Evolutionary conservation across 2,888 invertebrate species (phyloP), one percentile per base, ranked within the genome.

Genomic region (Trypoxylon attenuatum): DNA sequence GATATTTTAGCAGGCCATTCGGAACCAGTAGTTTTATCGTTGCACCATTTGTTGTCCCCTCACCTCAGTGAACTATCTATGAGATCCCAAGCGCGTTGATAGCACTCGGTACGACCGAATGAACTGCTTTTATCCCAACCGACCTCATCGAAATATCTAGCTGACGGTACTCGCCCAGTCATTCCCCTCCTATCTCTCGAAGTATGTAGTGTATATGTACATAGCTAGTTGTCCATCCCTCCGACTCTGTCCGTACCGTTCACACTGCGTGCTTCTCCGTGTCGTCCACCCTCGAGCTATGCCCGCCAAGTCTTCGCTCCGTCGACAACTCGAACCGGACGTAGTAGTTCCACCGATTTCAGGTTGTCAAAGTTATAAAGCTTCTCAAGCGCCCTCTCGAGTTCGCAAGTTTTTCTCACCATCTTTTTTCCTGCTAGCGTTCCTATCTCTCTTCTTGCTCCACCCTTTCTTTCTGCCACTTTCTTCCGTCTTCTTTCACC

Each of bases 281-380:
- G 41, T 25, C 27, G 18, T 51, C 41, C 13, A 15, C 43, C 52
- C 53, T 45, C 41, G 49, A 29, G 23, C 22, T 45, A 16, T n/a
- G 16, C 53, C 43, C 60, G 67, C 43, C 46, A 41, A n/a, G n/a
- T n/a, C n/a, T n/a, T n/a, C n/a, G n/a, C n/a, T n/a, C n/a, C n/a
- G n/a, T n/a, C n/a, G n/a, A n/a, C n/a, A n/a, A n/a, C n/a, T n/a
- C n/a, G n/a, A n/a, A 54, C 55, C 56, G 64, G 56, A 67, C 73
- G 64, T 51, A 67, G 71, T 73, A 71, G 74, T 73, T 73, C 73
- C 60, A 74, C 66, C 78, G 76, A 80, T 79, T 80, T 80, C 73
- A 80, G 80, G 72, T 78, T 74, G 79, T 76, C 78, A 70, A 78
- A 79, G 80, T 80, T 79, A 71, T 77, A 77, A 78, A 78, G 78